Percentiles rank a stretch among this genome's conserved stretches.
phyloP scores from a whole-genome alignment of 2,888 invertebrate genomes.

The Alentia gelatinosa region DNA sequence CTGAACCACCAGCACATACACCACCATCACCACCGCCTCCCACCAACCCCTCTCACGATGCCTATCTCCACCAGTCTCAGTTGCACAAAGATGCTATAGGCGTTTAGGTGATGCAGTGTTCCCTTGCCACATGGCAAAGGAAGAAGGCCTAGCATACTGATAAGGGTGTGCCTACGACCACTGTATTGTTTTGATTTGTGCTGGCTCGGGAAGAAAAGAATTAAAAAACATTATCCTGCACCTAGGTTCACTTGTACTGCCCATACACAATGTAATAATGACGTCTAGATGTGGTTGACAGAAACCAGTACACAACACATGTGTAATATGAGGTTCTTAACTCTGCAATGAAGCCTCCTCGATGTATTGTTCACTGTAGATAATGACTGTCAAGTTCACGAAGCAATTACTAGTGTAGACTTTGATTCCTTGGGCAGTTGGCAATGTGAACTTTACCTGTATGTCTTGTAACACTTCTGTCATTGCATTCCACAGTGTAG shows the following conservation, averaged over 20 bases:
- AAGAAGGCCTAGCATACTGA: not conserved
- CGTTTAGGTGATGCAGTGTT: not conserved
- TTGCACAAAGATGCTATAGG: not conserved
- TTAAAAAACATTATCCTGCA: not conserved
- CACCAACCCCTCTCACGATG: not conserved
- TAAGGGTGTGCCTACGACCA: not conserved
- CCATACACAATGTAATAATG: not conserved
- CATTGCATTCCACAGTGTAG: slow-evolving; percentile 15
- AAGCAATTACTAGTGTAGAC: not conserved
- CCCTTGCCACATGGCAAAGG: not conserved
- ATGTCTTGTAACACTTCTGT: slow-evolving; percentile 14
- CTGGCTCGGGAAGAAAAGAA: not conserved
- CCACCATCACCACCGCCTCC: not conserved
- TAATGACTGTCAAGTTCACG: not conserved
- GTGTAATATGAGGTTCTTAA: not conserved
- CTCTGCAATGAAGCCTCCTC: not conserved
- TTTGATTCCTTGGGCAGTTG: not conserved
- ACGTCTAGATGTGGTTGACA: not conserved
- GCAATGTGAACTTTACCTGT: not conserved
- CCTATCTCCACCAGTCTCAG: not conserved
- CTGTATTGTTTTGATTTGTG: not conserved
- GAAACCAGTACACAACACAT: not conserved
- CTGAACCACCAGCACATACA: not conserved
- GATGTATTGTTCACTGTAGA: slow-evolving; percentile 14
- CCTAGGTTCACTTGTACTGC: not conserved